Conservation (phyloP, 2,113 vertebrate genomes). For the Halcyon senegalensis region DNA sequence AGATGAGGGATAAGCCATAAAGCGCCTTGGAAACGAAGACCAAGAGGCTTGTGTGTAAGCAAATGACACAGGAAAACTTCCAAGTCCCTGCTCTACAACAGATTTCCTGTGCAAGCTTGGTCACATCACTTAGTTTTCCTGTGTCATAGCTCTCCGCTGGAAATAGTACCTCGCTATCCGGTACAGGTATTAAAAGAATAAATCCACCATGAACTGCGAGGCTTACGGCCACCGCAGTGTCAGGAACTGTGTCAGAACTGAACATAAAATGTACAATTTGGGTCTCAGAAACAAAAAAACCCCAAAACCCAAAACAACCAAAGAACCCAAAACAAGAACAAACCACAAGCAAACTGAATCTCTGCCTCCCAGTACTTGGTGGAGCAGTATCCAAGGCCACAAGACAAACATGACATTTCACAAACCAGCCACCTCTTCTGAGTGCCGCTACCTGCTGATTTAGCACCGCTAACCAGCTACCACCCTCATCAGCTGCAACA, state of each 20-base stretch:
- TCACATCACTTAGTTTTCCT: neutral
- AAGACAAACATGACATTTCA: neutral
- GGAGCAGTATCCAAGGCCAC: neutral
- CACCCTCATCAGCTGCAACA: neutral
- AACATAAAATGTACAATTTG: neutral
- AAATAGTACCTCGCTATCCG: neutral
- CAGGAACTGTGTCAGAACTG: accelerated
- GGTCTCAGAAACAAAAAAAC: neutral
- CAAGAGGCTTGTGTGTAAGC: neutral
- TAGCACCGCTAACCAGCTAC: neutral
- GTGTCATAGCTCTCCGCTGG: neutral
- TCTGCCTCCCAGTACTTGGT: neutral
- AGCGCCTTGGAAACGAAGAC: neutral
- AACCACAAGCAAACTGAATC: neutral
- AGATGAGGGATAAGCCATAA: constrained; percentile 8
- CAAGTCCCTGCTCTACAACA: neutral
- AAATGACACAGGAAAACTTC: neutral
- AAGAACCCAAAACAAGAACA: neutral
- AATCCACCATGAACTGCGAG: neutral
- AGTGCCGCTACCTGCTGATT: neutral
- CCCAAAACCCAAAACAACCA: neutral
- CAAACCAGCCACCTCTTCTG: neutral
- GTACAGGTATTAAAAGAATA: neutral
- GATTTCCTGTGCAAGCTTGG: neutral
- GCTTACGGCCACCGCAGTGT: neutral